Conservation (phyloP, 2,797 vertebrate genomes). For the Lerista edwardsae region DNA sequence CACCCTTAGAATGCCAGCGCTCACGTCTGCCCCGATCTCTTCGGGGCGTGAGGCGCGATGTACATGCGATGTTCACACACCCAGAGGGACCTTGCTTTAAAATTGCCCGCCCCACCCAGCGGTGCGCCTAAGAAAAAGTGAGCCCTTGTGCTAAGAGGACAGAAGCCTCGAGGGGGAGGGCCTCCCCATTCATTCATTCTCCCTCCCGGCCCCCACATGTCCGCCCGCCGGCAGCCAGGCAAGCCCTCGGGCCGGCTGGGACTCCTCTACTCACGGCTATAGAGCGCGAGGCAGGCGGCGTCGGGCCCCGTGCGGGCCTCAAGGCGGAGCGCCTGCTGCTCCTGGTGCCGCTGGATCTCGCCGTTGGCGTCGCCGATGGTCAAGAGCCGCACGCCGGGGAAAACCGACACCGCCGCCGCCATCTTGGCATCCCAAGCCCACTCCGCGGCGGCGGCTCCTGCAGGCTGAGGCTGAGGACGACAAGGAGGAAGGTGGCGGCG, state of each 20-base stretch:
- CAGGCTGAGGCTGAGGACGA: neutral
- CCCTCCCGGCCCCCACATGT: neutral
- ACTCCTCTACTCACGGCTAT: constrained; percentile 86
- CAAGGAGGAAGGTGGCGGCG: neutral
- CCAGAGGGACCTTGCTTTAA: neutral
- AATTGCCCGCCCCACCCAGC: neutral
- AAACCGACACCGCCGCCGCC: constrained; percentile 91
- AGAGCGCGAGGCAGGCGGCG: constrained; percentile 88
- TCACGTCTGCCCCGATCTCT: neutral
- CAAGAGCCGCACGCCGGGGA: constrained; percentile 94
- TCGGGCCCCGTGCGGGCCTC: constrained; percentile 90
- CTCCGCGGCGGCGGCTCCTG: constrained; percentile 54
- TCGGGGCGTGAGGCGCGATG: too few species aligned
- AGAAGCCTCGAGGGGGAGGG: neutral
- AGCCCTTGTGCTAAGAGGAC: neutral
- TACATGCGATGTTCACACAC: neutral
- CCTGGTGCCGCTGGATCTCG: constrained; percentile 95
- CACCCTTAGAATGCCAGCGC: neutral
- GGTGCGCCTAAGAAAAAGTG: neutral
- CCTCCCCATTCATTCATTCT: neutral
- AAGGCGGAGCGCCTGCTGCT: constrained; percentile 91
- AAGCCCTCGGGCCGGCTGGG: neutral
- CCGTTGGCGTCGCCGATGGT: constrained; percentile 96
- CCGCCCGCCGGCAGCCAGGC: neutral
- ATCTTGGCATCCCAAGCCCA: constrained; percentile 84